A percentile compares a stretch with the other conserved stretches of the same genome.
These are phyloP conservation scores for Naso thynnoides DNA, from an alignment of 2,797 vertebrate species.

Conservation along the genomic window DNA sequence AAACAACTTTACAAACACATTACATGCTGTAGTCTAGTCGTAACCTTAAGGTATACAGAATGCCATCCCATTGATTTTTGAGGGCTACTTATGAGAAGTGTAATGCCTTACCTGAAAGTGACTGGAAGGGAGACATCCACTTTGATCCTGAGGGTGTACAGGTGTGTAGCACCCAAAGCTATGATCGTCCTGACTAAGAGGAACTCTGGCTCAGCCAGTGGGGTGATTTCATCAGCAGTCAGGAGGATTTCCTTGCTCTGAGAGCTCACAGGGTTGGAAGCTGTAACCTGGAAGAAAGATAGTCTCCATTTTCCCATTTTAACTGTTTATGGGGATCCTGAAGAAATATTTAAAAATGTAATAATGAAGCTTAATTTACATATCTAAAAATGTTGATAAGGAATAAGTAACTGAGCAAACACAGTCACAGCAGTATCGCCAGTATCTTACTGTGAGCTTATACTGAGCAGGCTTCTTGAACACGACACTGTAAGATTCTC, in stretches of 20 bases:
- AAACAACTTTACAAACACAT: background rate
- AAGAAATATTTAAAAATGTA: background rate
- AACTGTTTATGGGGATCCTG: background rate
- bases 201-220: conserved; percentile 75
- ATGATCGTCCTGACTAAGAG: conserved; percentile 61
- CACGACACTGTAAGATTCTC: conserved; percentile 78
- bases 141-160: conserved; percentile 76
- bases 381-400: background rate
- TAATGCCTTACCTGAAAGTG: conserved; percentile 76
- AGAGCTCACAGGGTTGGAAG: conserved; percentile 86
- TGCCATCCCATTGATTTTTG: background rate
- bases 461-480: conserved; percentile 82
- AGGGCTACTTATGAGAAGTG: background rate
- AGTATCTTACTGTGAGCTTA: conserved; percentile 76
- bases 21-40: background rate
- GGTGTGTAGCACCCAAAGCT: conserved; percentile 57
- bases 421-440: background rate
- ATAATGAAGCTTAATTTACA: too few relatives aligned
- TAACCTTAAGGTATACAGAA: background rate
- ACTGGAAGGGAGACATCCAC: conserved; percentile 80
- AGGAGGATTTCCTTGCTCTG: conserved; percentile 77
- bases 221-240: conserved; percentile 71
- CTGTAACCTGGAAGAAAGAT: conserved; percentile 76
- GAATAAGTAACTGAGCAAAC: background rate
- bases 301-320: background rate